A percentile compares a stretch with the other conserved stretches of the same genome.
Evolutionary conservation across 1,140 invertebrate species (phyloP).

Genomic region (Argopecten irradians): DNA sequence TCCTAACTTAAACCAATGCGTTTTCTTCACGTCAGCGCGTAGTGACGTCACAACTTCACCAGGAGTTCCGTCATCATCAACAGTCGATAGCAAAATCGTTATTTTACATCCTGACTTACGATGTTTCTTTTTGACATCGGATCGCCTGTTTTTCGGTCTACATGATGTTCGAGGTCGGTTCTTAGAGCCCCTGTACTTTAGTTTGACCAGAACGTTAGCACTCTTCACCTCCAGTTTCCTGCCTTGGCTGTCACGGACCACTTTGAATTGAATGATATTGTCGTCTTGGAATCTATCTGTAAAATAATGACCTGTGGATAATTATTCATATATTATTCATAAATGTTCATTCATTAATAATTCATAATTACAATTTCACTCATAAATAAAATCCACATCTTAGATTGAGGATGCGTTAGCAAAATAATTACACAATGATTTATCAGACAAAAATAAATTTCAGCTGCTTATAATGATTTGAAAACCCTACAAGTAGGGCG

Average conservation of each 20-base stretch:
- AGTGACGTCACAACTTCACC: background rate
- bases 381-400: too few relatives aligned
- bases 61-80: constrained; percentile 24
- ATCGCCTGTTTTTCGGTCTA: background rate
- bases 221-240: constrained; percentile 39
- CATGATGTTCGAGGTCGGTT: background rate
- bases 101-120: constrained; percentile 24
- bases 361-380: too few relatives aligned
- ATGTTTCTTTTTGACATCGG: background rate
- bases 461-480: too few relatives aligned
- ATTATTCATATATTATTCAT: too few relatives aligned
- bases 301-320: background rate
- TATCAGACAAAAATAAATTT: too few relatives aligned
- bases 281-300: constrained; percentile 39
- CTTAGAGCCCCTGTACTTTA: constrained; percentile 34
- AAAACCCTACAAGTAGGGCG: too few relatives aligned
- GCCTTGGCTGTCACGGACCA: constrained; percentile 45
- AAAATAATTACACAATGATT: too few relatives aligned
- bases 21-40: constrained; percentile 40
- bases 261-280: constrained; percentile 46
- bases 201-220: constrained; percentile 45
- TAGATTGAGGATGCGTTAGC: too few relatives aligned
- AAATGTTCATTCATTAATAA: too few relatives aligned
- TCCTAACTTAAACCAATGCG: constrained; percentile 49
- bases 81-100: constrained; percentile 28